Evolutionary conservation across 2,113 vertebrate species (phyloP).

Genomic region (Catagonus wagneri): DNA sequence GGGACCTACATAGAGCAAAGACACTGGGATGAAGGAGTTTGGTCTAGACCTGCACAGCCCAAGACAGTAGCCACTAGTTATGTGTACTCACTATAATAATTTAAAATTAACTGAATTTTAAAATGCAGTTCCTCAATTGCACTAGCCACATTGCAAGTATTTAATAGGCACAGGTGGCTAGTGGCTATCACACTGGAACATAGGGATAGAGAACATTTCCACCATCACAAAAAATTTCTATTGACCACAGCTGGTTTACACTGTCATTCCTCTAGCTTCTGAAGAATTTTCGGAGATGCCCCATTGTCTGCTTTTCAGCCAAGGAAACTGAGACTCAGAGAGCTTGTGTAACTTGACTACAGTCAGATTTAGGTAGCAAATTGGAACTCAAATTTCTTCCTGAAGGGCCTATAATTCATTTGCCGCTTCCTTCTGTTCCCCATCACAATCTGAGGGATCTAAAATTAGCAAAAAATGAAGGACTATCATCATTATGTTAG

Average conservation of each 20-base stretch:
- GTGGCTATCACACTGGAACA: not conserved
- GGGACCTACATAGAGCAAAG: not conserved
- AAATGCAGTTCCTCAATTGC: not conserved
- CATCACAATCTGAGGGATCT: not conserved
- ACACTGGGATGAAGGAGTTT: rapidly evolving
- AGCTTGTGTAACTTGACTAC: not conserved
- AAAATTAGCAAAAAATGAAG: not conserved
- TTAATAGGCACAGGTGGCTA: not conserved
- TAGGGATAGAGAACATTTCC: not conserved
- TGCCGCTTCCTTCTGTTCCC: not conserved
- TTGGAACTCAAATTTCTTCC: not conserved
- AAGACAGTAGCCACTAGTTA: not conserved
- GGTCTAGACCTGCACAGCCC: not conserved
- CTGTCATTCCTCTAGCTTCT: too few relatives aligned
- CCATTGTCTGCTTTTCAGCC: not conserved
- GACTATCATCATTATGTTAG: not conserved
- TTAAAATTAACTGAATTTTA: not conserved
- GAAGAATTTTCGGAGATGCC: not conserved
- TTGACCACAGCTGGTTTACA: not conserved
- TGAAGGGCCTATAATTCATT: not conserved
- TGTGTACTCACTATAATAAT: not conserved
- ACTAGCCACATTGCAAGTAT: not conserved
- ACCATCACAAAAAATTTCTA: not conserved
- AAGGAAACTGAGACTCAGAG: not conserved
- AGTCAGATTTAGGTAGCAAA: not conserved